A percentile compares a stretch with the other conserved stretches of the same genome.
Evolutionary conservation across 2,888 invertebrate species (phyloP).

Genomic region (Agrochola circellaris): DNA sequence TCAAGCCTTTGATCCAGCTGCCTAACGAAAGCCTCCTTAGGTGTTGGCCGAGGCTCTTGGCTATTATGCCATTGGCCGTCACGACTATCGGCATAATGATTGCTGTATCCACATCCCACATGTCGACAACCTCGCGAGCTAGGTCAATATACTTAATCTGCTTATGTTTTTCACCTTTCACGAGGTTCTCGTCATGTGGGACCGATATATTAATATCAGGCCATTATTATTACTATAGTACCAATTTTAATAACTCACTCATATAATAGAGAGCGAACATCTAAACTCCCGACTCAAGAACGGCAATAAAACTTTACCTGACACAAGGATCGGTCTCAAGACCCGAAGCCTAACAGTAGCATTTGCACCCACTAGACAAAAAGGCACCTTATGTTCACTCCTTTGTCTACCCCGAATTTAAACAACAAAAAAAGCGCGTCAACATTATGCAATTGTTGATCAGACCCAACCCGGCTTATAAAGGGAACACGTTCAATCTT

Average conservation of each 20-base stretch:
- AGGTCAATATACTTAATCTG: too few species aligned
- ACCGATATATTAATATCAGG: too few species aligned
- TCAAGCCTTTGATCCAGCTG: too few species aligned
- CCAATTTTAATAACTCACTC: background rate
- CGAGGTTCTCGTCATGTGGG: too few species aligned
- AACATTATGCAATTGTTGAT: slow-evolving; percentile 45
- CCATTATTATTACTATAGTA: too few species aligned
- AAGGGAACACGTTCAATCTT: slow-evolving; percentile 59
- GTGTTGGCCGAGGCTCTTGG: too few species aligned
- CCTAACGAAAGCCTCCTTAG: too few species aligned
- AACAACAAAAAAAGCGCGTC: slow-evolving; percentile 4
- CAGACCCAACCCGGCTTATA: slow-evolving; percentile 46
- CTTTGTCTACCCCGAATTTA: background rate
- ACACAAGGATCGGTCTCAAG: background rate
- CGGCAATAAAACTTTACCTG: background rate
- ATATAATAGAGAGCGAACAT: background rate
- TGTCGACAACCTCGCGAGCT: too few species aligned
- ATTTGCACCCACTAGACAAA: background rate
- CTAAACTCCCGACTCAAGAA: background rate
- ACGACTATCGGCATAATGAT: too few species aligned
- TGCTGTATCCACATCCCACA: too few species aligned
- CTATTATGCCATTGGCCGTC: too few species aligned
- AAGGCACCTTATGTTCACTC: background rate
- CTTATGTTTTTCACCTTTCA: too few species aligned
- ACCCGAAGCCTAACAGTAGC: background rate